These are phyloP conservation scores for Crenuchus spilurus DNA, from an alignment of 2,797 vertebrate species.

Conservation along the genomic window DNA sequence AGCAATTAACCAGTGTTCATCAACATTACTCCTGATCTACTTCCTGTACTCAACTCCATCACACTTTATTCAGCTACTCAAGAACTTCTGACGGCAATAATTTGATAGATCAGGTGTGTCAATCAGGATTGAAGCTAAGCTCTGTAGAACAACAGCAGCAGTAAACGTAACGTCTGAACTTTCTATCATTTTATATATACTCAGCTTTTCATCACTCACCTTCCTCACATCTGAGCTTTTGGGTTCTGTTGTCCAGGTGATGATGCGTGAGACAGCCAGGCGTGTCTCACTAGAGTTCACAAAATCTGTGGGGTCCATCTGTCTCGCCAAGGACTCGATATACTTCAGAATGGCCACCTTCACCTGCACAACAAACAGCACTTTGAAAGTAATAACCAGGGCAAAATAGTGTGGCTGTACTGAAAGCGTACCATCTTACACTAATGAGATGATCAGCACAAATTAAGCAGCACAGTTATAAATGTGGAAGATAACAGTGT, in stretches of 20 bases:
- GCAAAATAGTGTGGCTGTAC: background rate
- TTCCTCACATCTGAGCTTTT: constrained; percentile 97
- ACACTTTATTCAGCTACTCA: too few relatives aligned
- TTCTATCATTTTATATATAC: too few relatives aligned
- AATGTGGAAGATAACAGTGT: background rate
- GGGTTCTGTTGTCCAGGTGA: constrained; percentile 97
- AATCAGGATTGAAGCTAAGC: too few relatives aligned
- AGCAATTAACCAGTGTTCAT: too few relatives aligned
- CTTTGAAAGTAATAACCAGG: background rate
- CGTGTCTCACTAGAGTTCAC: constrained; percentile 95
- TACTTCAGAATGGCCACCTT: constrained; percentile 96
- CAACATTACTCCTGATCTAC: too few relatives aligned
- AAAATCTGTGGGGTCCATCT: constrained; percentile 95
- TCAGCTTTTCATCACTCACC: too few relatives aligned
- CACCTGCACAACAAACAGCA: constrained; percentile 74
- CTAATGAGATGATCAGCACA: background rate
- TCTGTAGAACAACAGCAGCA: too few relatives aligned
- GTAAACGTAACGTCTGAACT: too few relatives aligned
- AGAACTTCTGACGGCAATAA: too few relatives aligned
- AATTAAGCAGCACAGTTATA: too few relatives aligned
- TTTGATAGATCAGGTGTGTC: too few relatives aligned
- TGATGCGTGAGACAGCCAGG: constrained; percentile 93
- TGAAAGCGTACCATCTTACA: background rate
- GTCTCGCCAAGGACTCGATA: constrained; percentile 89
- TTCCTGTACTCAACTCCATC: too few relatives aligned